phyloP scores from a whole-genome alignment of 2,113 vertebrate genomes.

The Paradoxurus hermaphroditus region DNA sequence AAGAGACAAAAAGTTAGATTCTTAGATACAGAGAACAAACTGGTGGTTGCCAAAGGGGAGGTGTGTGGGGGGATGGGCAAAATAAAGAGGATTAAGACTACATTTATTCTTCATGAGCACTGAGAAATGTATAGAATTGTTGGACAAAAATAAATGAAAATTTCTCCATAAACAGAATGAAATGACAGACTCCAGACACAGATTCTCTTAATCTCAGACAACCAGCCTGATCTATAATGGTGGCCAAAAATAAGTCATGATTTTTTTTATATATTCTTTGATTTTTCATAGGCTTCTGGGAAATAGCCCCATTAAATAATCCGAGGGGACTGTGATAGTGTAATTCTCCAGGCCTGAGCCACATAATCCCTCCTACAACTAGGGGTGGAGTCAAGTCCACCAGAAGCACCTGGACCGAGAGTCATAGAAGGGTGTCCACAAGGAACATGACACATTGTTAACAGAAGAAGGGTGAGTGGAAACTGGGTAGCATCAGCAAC shows the following conservation, averaged over 20 bases:
- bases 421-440: fast-evolving
- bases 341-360: background rate
- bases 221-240: background rate
- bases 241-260: background rate
- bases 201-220: background rate
- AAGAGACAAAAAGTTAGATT: background rate
- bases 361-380: background rate
- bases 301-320: background rate
- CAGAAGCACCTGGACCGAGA: background rate
- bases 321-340: background rate
- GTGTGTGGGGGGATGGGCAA: background rate
- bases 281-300: background rate
- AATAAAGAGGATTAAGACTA: background rate
- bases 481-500: fast-evolving
- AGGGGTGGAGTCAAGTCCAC: background rate
- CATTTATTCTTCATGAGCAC: background rate
- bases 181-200: background rate
- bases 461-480: background rate
- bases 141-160: background rate
- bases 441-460: fast-evolving
- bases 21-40: background rate
- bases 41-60: background rate
- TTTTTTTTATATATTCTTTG: background rate
- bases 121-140: background rate
- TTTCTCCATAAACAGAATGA: background rate